Conservation (phyloP, 1,140 invertebrate genomes). For the Microplitis demolitor region DNA sequence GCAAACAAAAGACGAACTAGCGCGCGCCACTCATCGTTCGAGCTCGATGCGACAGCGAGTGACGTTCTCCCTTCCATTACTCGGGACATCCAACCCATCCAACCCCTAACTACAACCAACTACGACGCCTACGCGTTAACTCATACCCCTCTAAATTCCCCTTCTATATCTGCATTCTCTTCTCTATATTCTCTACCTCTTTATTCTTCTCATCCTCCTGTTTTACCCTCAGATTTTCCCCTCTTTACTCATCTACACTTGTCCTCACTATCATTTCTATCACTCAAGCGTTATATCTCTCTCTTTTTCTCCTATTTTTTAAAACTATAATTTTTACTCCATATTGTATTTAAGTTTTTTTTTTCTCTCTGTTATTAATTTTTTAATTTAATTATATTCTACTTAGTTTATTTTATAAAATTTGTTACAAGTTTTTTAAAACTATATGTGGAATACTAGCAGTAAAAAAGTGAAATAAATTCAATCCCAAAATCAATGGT, state of each 20-base stretch:
- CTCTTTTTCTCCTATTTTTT: too few species aligned
- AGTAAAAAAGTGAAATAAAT: too few species aligned
- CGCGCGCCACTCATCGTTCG: slow-evolving; percentile 54
- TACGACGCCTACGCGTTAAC: background rate
- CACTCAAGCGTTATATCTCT: background rate
- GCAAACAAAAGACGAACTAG: slow-evolving; percentile 58
- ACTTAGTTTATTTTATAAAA: too few species aligned
- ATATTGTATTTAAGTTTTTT: too few species aligned
- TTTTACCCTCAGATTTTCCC: background rate
- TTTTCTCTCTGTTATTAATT: too few species aligned
- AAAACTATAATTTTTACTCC: too few species aligned
- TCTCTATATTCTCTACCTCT: background rate
- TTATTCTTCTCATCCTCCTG: background rate
- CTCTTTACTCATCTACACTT: background rate
- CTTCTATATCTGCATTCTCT: background rate
- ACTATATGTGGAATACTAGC: too few species aligned
- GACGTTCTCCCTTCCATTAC: slow-evolving; percentile 41
- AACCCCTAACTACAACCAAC: background rate
- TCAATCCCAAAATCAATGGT: too few species aligned
- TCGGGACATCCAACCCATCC: background rate
- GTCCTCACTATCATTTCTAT: background rate
- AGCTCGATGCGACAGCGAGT: slow-evolving; percentile 59
- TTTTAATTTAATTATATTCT: too few species aligned
- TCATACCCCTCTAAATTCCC: background rate
- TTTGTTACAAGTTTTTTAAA: too few species aligned